Base-by-base conservation (phyloP, 2,113 vertebrate species). In the Platycercus adscitus region DNA sequence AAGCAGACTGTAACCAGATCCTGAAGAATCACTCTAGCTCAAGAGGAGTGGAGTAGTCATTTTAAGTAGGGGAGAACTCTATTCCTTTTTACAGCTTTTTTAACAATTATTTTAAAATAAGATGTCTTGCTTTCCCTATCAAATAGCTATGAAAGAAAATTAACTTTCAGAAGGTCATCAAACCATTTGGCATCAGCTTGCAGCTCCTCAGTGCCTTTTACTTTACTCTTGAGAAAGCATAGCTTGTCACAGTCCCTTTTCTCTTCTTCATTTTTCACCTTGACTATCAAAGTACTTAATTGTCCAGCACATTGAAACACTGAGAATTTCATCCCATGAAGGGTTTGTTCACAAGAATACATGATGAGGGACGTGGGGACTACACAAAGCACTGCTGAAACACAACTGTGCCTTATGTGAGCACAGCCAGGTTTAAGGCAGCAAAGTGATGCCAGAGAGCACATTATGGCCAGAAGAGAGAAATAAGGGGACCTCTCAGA, bases 1-100 rank as follows among this genome's bases (percentile, higher is more conserved):
- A 89, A 95, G 69, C 78, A 90, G 93, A 69, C 80, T 88, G 80
- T 66, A 95, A 92, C 23, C 70, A 86, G 97, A 96, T 69, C 76
- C 85, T 70, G 81, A 73, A 97, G 80, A 95, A 91, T 81, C 82
- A 58, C 66, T 83, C 50, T 19, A 35, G 41, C 46, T 88, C 73
- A 79, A 73, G 37, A 94, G 29, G 20, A 85, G 39, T 64, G 39
- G 16, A 88, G 35, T 55, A 94, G 78, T 64, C 60, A 77, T 91
- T 89, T 53, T 58, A 81, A 72, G 18, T 49, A 61, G 25, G 8
- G 23, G 13, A 78, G 35, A 93, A 75, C 9, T 60, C 37, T 60
- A 75, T 41, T 89, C 20, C 13, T 49, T 89, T n/a, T 65, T 44
- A 44, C 25, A 65, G 23, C 1, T 29, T 56, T 53, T 37, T 2